Evolutionary conservation across 2,888 invertebrate species (phyloP), one percentile per base, ranked within the genome.

Genomic region (Callyntrura sp.): DNA sequence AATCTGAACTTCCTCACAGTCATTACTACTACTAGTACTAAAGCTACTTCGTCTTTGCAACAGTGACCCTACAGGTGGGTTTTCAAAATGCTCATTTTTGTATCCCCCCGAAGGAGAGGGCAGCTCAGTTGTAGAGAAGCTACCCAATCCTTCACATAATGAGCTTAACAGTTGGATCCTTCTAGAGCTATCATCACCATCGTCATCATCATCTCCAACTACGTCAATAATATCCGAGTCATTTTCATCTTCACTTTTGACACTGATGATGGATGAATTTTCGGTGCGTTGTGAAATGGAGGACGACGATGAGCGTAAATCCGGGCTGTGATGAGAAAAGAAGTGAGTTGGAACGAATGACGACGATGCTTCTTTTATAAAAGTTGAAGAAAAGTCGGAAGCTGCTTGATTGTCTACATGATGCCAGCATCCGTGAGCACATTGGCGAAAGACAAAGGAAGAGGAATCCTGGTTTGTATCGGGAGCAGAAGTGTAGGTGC

Each of bases 401-500:
- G 76, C 45, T 23, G 14, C 17, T 14, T 83, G 82, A 76, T 83
- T 82, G 83, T 88, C 65, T 28, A 55, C 35, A n/a, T 60, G 73
- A 88, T 88, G 88, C 88, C 88, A 88, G 57, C 88, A 88, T 73
- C 88, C 88, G 76, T 88, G 83, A 45, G 35, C 28, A 83, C 83
- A 88, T 25, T 85, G 85, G 23, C 45, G 84, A 85, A 85, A 84
- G 60, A 62, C 14, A 68, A 78, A 35, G 25, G 86, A 79, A 14
- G 76, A 25, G 23, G 86, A 65, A 48, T 35, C 43, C 62, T 62
- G 86, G 51, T 65, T 86, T 79, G 25, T 55, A 57, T 14, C 5
- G 12, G 70, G 17, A 70, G 81, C n/a, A 48, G 87, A 70, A 51
- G 81, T 60, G 25, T 25, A 57, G 51, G 70, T 65, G 70, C 51